Evolutionary conservation across 1,140 invertebrate genomes (phyloP).

Genomic region (Drosophila kurseongensis): DNA sequence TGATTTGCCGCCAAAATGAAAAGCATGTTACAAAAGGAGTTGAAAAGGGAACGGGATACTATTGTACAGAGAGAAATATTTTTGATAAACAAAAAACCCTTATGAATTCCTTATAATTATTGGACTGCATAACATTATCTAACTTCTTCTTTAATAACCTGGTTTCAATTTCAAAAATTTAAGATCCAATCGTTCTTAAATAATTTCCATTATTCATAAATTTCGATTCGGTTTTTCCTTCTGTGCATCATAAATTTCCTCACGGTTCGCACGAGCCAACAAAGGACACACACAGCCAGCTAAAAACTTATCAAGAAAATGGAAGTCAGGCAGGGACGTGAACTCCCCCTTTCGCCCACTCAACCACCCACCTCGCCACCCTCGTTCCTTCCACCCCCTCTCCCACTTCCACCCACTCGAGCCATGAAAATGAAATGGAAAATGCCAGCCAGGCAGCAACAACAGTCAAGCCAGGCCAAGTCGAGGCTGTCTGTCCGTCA

Average conservation of each 20-base stretch:
- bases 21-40: slow-evolving; percentile 1
- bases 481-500: slow-evolving; percentile 43
- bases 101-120: background rate
- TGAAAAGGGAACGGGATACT: background rate
- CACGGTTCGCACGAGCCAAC: slow-evolving; percentile 50
- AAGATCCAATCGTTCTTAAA: background rate
- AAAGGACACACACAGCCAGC: slow-evolving; percentile 40
- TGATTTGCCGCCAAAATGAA: slow-evolving; percentile 38
- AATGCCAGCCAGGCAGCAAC: slow-evolving; percentile 37
- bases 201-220: background rate
- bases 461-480: slow-evolving; percentile 37
- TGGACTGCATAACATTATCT: too few relatives aligned
- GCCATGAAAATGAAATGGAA: slow-evolving; percentile 46
- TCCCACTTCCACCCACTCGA: slow-evolving; percentile 37
- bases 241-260: slow-evolving; percentile 43
- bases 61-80: background rate
- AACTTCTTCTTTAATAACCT: background rate
- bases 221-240: slow-evolving; percentile 4
- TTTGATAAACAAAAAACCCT: too few relatives aligned
- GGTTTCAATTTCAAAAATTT: background rate
- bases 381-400: background rate
- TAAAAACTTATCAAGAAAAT: slow-evolving; percentile 79
- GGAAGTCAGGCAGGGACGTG: slow-evolving; percentile 62
- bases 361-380: slow-evolving; percentile 28
- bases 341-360: slow-evolving; percentile 33